These are phyloP conservation scores for Proteles cristata DNA, from an alignment of 2,113 vertebrate species.

Conservation along the genomic window DNA sequence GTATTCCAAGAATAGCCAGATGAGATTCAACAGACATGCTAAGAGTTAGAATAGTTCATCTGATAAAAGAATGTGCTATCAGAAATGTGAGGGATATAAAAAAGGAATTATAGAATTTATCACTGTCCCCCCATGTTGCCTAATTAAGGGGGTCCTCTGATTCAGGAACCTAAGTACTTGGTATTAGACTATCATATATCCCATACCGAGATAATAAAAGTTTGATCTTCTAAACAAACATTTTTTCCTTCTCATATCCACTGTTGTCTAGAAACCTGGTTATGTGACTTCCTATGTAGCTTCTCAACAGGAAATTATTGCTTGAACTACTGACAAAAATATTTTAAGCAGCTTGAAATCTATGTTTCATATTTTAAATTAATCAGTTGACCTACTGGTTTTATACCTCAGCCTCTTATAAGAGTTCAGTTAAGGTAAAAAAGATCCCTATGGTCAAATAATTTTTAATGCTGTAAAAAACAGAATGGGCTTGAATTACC, in stretches of 20 bases:
- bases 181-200: not conserved
- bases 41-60: not conserved
- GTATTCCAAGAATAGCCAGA: not conserved
- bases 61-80: constrained; percentile 24
- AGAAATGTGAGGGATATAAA: not conserved
- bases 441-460: not conserved
- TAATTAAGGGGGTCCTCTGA: not conserved
- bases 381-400: not conserved
- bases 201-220: not conserved
- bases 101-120: not conserved
- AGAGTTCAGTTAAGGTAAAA: not conserved
- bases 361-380: constrained; percentile 26
- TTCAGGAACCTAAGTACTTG: not conserved
- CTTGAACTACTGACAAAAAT: not conserved
- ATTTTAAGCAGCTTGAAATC: not conserved
- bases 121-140: not conserved
- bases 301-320: constrained; percentile 14
- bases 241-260: not conserved
- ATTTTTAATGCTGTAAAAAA: not conserved
- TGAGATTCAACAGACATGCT: not conserved
- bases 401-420: not conserved
- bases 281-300: constrained; percentile 16
- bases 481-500: not conserved
- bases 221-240: not conserved
- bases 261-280: not conserved